Evolutionary conservation across 1,140 invertebrate genomes (phyloP), one percentile per base, ranked within the genome.

Genomic region (Drosophila lacertosa): DNA sequence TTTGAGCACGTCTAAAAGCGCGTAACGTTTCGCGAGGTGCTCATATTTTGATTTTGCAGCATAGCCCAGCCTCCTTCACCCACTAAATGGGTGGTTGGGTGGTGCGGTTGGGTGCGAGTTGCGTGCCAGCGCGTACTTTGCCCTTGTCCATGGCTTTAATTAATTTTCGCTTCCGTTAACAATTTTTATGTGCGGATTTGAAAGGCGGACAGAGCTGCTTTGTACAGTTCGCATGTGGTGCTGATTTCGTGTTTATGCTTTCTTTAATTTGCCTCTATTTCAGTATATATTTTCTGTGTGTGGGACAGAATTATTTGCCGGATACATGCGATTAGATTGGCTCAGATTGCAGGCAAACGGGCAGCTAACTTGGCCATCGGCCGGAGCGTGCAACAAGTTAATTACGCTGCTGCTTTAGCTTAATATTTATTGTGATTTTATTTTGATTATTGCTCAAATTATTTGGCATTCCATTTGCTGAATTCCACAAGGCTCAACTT

Each of bases 1-100:
- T 89, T 89, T 90, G 88, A 89, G 83, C 86, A 89, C 75, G 86
- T 90, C 82, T 88, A 86, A 86, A 86, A 86, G 82, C 74, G 82
- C 82, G 77, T 74, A 81, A 71, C 81, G 73, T 78, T 78, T 77
- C 80, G 67, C 70, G 47, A 50, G 48, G 47, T 59, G 71, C 69
- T 71, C 81, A 82, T 81, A 81, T 81, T 81, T 81, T 71, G 62
- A 65, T 57, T 75, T 80, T 39, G 42, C 54, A 50, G 57, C 42
- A 33, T 37, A 6, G 22, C 20, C 15, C 50, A 11, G 9, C 18
- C 11, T 11, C 20, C 15, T n/a, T n/a, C n/a, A n/a, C n/a, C 20
- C 18, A 5, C 37, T 10, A n/a, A n/a, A n/a, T n/a, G n/a, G 10
- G 16, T 48, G 22, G 39, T 29, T n/a, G n/a, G 13, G 42, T 15